Base-by-base conservation (phyloP, 2,888 invertebrate genomes). In the Drosophila villosipedis region DNA sequence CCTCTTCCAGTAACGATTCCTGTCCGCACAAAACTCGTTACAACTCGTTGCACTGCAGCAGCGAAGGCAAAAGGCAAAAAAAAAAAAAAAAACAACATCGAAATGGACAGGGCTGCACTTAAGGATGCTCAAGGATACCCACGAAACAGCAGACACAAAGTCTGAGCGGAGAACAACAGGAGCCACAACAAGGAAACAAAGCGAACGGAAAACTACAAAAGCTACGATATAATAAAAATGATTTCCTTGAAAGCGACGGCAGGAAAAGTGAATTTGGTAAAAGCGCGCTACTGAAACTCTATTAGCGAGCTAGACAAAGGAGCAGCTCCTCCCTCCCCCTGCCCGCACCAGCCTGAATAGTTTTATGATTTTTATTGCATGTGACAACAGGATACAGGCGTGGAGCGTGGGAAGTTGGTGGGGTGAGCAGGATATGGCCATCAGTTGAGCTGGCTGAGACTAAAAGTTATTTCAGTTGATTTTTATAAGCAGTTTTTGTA, bases 321-420 rank as follows among this genome's bases (percentile, higher is more conserved):
- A 67, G 54, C 69, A 52, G 30, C 50, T 55, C 35, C 53, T 25
- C 4, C 54, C 6, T 7, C 28, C 35, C 4, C 7, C 47, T 16
- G 25, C 9, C 22, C 43, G 0, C 12, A 4, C 59, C 37, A 68
- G 74, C 72, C 70, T 81, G 90, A 84, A 88, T 88, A 83, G 84
- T 89, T 90, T 88, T 91, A 91, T 89, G 90, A 89, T 84, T 84
- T 83, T 86, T 68, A 88, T 89, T 74, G 87, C 84, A 75, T 80
- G 73, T 88, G 87, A 88, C 87, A 84, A 78, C 81, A 76, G 81
- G 78, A 79, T 74, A 69, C 62, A 57, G 65, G 37, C 49, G 37
- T 14, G 49, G 31, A 19, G 25, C 28, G 37, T 59, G n/a, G 28
- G 28, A 7, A 25, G 7, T 16, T 22, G 3, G 25, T 37, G 37